Base-by-base conservation (phyloP, 2,888 invertebrate species). In the Melanotus villosus region DNA sequence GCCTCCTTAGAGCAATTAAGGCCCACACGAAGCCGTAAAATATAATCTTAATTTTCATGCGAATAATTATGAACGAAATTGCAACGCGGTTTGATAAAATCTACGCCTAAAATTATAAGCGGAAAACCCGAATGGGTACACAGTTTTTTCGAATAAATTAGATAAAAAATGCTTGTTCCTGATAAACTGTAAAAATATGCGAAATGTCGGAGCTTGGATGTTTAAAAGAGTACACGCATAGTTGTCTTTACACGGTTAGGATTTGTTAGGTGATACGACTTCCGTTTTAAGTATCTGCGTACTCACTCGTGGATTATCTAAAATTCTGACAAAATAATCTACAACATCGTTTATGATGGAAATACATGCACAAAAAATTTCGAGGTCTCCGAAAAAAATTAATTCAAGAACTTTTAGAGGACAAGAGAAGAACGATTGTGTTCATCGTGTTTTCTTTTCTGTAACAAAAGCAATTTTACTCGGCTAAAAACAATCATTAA, bases 21-120 rank as follows among this genome's bases (percentile, higher is more conserved):
- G 56, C 18, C 26, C 30, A 43, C 41, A 58, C 58, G 41, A 43
- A 58, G 58, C 58, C 26, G 58, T 58, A 58, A 58, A 58, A 26
- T 18, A 38, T 58, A 30, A 58, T 58, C 58, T 58, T 63, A 57
- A 65, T 65, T 65, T 58, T 65, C 58, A 36, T 65, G 65, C 65
- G 65, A 65, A 65, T 65, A 58, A 58, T 58, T 47, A 65, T 65
- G 50, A 58, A 57, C 65, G 21, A 58, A 56, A 58, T 65, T 65
- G 65, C 57, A 65, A 38, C 47, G 47, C 36, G 32, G 10, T 58
- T 30, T 10, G 65, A 65, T 65, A 65, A 58, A 9, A 65, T 65
- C 65, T 65, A 50, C 19, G 58, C 32, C 16, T 54, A 19, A 57
- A 65, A 52, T 58, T 65, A 65, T 47, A 65, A 50, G 45, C 58